These are phyloP conservation scores for Gymnothorax reevesii DNA, from an alignment of 2,797 vertebrate genomes.

Conservation along the genomic window DNA sequence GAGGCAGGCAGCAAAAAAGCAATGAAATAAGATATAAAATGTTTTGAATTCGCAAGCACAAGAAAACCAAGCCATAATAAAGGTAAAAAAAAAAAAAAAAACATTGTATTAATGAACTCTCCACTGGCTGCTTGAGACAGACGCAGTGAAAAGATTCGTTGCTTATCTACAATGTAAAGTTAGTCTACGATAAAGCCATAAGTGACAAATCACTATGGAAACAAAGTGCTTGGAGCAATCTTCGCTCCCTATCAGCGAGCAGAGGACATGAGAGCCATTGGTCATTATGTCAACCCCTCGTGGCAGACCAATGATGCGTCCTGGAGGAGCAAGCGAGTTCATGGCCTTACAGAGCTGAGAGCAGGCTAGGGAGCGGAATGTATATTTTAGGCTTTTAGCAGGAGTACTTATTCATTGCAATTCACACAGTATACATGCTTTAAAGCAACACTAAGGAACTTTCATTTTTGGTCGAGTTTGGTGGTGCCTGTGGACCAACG, in stretches of 20 bases:
- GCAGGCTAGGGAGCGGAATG: background rate
- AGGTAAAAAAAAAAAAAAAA: constrained; percentile 32
- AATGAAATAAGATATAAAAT: background rate
- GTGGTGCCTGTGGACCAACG: no score
- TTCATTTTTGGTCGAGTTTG: no score
- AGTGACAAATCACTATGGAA: background rate
- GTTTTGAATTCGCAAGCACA: background rate
- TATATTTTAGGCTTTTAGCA: background rate
- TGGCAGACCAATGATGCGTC: background rate
- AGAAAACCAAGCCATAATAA: constrained; percentile 31
- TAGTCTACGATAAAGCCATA: background rate
- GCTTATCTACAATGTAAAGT: background rate
- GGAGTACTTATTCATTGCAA: background rate
- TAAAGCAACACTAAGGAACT: background rate
- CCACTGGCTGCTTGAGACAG: background rate
- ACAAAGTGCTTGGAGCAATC: background rate
- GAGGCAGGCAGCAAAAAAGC: background rate
- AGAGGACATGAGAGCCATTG: background rate
- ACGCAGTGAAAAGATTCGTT: background rate
- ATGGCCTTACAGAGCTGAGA: background rate
- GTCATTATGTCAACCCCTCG: background rate
- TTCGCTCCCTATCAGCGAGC: background rate
- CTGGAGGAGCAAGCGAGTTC: background rate
- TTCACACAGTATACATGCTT: background rate
- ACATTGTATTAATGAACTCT: constrained; percentile 17